A percentile compares a stretch with the other conserved stretches of the same genome.
Conservation (phyloP, 2,113 vertebrate species). For the Narcine bancroftii region DNA sequence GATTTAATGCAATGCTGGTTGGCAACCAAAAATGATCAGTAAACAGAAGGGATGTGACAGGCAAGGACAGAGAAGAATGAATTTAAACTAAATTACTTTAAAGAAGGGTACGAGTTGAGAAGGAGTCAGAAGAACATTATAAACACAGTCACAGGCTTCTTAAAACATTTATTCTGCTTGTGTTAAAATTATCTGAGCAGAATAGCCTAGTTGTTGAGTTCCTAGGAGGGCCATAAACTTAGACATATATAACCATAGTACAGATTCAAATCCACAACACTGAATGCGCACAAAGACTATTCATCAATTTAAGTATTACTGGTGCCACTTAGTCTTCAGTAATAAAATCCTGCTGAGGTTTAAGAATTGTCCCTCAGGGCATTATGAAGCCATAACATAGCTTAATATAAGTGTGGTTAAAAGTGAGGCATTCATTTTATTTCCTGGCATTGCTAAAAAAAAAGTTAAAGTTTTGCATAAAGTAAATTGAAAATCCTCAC, state of each 20-base stretch:
- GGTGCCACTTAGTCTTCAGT: constrained; percentile 30
- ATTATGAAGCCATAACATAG: constrained; percentile 14
- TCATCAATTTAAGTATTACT: constrained; percentile 32
- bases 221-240: background rate
- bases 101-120: background rate
- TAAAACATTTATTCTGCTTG: background rate
- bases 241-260: background rate
- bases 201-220: background rate
- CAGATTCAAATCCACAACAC: constrained; percentile 4
- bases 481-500: background rate
- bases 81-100: background rate
- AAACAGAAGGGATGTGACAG: too few relatives aligned
- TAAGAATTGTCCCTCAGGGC: constrained; percentile 4
- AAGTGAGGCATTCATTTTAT: background rate
- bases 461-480: background rate
- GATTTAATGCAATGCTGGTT: background rate
- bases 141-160: background rate
- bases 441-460: constrained; percentile 6
- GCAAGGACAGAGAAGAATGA: background rate
- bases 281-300: constrained; percentile 11
- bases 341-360: constrained; percentile 32
- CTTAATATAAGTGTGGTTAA: background rate
- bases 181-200: background rate
- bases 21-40: too few relatives aligned
- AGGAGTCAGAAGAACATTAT: background rate